Conservation (phyloP, 2,797 vertebrate genomes). For the Gymnoscopelus microlampas region DNA sequence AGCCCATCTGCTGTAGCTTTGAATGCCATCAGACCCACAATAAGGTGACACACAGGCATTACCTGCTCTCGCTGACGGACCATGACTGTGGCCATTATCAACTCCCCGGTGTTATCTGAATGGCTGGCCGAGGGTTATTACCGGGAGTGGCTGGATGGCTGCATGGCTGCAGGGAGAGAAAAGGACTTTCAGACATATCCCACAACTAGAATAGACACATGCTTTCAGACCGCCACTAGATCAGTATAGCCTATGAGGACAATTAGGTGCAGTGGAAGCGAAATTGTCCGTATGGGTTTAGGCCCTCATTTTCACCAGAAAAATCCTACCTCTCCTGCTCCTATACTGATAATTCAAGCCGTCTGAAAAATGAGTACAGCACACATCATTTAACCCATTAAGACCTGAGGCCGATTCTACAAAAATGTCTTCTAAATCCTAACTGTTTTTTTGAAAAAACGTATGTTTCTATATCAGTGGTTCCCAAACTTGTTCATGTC, state of each 20-base stretch:
- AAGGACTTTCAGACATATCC: conserved; percentile 42
- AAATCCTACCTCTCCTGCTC: conserved; percentile 6
- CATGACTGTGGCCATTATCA: conserved; percentile 69
- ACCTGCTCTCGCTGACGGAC: conserved; percentile 59
- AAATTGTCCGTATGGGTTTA: conserved; percentile 46
- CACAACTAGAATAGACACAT: conserved; percentile 16
- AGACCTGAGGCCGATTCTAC: too few relatives aligned
- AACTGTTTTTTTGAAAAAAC: too few relatives aligned
- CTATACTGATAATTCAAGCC: too few relatives aligned
- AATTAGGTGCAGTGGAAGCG: conserved; percentile 55
- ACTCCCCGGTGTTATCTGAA: conserved; percentile 41
- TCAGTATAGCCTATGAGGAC: conserved; percentile 44
- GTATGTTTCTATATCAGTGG: too few relatives aligned
- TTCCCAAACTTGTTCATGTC: too few relatives aligned
- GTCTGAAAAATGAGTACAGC: too few relatives aligned
- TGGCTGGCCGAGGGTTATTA: conserved; percentile 60
- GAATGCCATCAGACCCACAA: conserved; percentile 48
- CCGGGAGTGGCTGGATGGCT: conserved; percentile 41
- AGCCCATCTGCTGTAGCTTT: conserved; percentile 41
- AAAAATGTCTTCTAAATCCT: too few relatives aligned
- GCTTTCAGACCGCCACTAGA: conserved; percentile 45
- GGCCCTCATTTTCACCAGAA: conserved; percentile 43
- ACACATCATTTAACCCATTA: too few relatives aligned
- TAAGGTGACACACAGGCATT: conserved; percentile 59
- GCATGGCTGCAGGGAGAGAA: conserved; percentile 47